phyloP scores from a whole-genome alignment of 2,888 invertebrate genomes.

The Lordiphosa fenestrarum region DNA sequence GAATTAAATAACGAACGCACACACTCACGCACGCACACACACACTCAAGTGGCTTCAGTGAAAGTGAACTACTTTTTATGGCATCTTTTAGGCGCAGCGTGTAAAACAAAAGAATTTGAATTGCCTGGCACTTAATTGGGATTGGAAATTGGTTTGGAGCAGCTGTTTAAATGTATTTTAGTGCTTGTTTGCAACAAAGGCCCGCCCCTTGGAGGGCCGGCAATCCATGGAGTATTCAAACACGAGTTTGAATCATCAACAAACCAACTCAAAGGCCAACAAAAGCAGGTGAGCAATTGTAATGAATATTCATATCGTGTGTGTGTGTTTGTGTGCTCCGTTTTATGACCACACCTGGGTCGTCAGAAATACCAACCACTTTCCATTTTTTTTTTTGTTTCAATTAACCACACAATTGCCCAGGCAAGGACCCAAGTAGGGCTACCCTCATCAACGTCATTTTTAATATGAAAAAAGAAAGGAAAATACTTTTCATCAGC shows the following conservation, averaged over 20 bases:
- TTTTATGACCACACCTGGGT: slow-evolving; percentile 64
- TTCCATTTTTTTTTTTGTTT: slow-evolving; percentile 35
- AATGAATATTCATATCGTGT: slow-evolving; percentile 19
- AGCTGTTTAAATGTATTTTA: slow-evolving; percentile 80
- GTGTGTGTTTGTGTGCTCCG: slow-evolving; percentile 44
- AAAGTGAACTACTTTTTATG: slow-evolving; percentile 50
- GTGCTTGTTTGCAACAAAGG: slow-evolving; percentile 76
- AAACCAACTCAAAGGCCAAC: slow-evolving; percentile 23
- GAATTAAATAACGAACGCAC: not conserved
- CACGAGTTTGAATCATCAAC: slow-evolving; percentile 74
- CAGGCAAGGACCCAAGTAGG: slow-evolving; percentile 19
- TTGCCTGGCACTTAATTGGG: slow-evolving; percentile 3
- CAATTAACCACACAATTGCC: slow-evolving; percentile 70
- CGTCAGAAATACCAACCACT: slow-evolving; percentile 27
- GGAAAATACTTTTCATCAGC: slow-evolving; percentile 21
- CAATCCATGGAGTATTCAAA: slow-evolving; percentile 81
- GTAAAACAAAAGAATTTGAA: slow-evolving; percentile 34
- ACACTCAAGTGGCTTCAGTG: slow-evolving; percentile 35
- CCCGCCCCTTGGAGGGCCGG: slow-evolving; percentile 81
- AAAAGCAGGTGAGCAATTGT: slow-evolving; percentile 70
- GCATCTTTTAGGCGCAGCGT: slow-evolving; percentile 72
- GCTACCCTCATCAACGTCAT: slow-evolving; percentile 7
- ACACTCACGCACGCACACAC: not conserved
- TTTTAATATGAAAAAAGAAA: slow-evolving; percentile 9
- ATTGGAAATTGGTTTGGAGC: slow-evolving; percentile 33